Percentiles rank a stretch among this genome's conserved stretches.
Conservation (phyloP, 2,797 vertebrate species). For the Leptatherina wallacei region DNA sequence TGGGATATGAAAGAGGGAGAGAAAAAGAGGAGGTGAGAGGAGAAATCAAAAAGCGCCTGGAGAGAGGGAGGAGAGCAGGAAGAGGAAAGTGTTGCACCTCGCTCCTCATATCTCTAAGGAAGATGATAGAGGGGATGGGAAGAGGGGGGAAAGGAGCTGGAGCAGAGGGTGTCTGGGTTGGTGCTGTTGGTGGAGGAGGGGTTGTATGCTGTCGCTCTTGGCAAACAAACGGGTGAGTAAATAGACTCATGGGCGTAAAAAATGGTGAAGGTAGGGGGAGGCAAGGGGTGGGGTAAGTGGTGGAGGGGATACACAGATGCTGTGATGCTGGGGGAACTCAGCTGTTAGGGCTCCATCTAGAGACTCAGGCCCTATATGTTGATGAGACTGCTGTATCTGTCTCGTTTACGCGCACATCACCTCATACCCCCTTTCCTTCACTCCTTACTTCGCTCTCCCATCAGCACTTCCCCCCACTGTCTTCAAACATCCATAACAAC, state of each 20-base stretch:
- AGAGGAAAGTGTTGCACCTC: conserved; percentile 82
- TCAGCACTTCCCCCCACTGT: conserved; percentile 68
- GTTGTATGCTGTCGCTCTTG: conserved; percentile 78
- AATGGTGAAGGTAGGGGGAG: conserved; percentile 71
- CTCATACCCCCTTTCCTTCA: conserved; percentile 21
- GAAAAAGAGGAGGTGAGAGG: conserved; percentile 77
- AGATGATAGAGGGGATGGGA: conserved; percentile 79
- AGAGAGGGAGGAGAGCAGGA: conserved; percentile 82
- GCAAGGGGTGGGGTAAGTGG: conserved; percentile 36
- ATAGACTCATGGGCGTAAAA: conserved; percentile 82
- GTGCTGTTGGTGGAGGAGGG: conserved; percentile 52
- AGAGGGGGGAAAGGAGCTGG: conserved; percentile 40
- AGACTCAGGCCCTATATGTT: conserved; percentile 74
- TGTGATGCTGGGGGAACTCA: conserved; percentile 69
- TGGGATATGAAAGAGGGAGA: conserved; percentile 79
- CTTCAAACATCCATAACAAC: conserved; percentile 80
- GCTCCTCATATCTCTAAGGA: conserved; percentile 85
- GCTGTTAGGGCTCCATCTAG: conserved; percentile 73
- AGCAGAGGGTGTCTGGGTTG: conserved; percentile 60
- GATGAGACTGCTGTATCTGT: conserved; percentile 64
- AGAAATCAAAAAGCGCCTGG: conserved; percentile 82
- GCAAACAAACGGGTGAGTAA: conserved; percentile 84
- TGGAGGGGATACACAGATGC: conserved; percentile 52
- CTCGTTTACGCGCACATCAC: conserved; percentile 59
- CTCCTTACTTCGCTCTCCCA: conserved; percentile 54